A percentile compares a stretch with the other conserved stretches of the same genome.
Evolutionary conservation across 2,888 invertebrate genomes (phyloP).

Genomic region (Agapetus fuscipes): DNA sequence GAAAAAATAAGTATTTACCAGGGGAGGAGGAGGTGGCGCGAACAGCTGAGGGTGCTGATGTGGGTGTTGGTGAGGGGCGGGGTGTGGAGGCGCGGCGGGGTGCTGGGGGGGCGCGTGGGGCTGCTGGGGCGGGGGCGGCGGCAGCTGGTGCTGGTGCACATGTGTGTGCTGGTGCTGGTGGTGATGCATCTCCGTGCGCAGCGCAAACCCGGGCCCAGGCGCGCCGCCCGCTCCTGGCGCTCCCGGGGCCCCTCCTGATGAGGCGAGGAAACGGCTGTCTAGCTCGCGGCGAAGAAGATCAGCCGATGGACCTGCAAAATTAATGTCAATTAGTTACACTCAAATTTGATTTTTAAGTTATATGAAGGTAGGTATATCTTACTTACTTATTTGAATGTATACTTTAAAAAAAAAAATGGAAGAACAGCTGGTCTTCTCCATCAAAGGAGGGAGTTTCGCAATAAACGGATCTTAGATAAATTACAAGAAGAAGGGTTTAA

Average conservation of each 20-base stretch:
- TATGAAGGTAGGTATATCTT: not conserved
- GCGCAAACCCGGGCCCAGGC: constrained; percentile 45
- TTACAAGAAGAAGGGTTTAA: not conserved
- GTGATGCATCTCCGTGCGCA: constrained; percentile 84
- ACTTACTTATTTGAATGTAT: too few relatives aligned
- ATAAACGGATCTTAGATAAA: not conserved
- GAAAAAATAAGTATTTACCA: constrained; percentile 40
- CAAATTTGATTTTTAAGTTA: not conserved
- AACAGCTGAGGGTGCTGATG: constrained; percentile 24
- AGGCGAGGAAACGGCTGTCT: constrained; percentile 83
- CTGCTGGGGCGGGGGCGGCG: constrained; percentile 50
- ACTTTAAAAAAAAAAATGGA: not conserved
- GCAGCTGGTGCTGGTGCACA: constrained; percentile 77
- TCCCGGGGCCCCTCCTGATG: constrained; percentile 52
- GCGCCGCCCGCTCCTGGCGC: constrained; percentile 34
- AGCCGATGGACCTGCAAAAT: constrained; percentile 45
- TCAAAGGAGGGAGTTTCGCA: too few relatives aligned
- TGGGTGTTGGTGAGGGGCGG: constrained; percentile 6
- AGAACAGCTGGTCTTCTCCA: too few relatives aligned
- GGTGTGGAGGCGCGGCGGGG: constrained; percentile 23
- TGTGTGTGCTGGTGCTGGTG: constrained; percentile 90
- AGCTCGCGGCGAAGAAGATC: constrained; percentile 82
- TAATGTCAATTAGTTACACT: not conserved
- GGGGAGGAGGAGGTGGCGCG: constrained; percentile 52
- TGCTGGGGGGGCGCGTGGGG: constrained; percentile 34